phyloP scores from a whole-genome alignment of 2,888 invertebrate genomes.

The Macrosiphum euphorbiae region DNA sequence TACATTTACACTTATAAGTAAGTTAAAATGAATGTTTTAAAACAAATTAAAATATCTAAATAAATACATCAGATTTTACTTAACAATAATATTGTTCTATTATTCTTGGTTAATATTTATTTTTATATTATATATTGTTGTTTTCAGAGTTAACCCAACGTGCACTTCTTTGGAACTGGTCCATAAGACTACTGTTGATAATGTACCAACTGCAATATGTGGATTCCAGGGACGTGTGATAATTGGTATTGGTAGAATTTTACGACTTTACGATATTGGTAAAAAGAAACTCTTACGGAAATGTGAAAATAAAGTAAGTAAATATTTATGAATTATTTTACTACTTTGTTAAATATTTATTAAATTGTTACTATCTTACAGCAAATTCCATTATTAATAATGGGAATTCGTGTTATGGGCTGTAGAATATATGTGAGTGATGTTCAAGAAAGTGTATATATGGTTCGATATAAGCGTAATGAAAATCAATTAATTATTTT shows the following conservation, averaged over 20 bases:
- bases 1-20: slow-evolving; percentile 88
- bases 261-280: slow-evolving; percentile 96
- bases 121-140: slow-evolving; percentile 62
- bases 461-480: slow-evolving; percentile 91
- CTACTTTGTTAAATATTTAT: background rate
- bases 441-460: slow-evolving; percentile 96
- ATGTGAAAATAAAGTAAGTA: slow-evolving; percentile 90
- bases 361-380: slow-evolving; percentile 70
- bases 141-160: slow-evolving; percentile 76
- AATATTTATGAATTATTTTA: background rate
- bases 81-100: background rate
- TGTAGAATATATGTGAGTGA: slow-evolving; percentile 95
- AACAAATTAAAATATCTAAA: background rate
- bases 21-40: slow-evolving; percentile 66
- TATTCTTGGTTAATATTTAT: background rate
- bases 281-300: slow-evolving; percentile 96
- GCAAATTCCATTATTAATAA: slow-evolving; percentile 96
- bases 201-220: slow-evolving; percentile 90
- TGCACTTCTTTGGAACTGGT: slow-evolving; percentile 90
- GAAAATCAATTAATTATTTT: slow-evolving; percentile 99
- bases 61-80: background rate
- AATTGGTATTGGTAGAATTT: slow-evolving; percentile 91
- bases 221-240: slow-evolving; percentile 92
- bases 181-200: slow-evolving; percentile 94
- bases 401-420: slow-evolving; percentile 93